Base-by-base conservation (phyloP, 2,797 vertebrate species). In the Pachyuromys duprasi region DNA sequence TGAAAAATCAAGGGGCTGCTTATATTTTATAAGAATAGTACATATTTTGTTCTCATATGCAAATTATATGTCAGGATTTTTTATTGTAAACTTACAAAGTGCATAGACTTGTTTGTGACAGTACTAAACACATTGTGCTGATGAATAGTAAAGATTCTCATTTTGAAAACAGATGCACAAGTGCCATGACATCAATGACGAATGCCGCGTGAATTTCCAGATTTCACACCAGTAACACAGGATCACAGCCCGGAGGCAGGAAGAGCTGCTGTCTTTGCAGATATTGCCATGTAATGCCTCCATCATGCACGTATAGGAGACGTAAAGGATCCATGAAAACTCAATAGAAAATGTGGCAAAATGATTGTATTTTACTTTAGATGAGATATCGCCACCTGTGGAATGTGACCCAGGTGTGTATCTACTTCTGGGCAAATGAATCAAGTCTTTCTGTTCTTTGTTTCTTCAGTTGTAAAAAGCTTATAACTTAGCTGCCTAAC, bases 401-500 rank as follows among this genome's bases (percentile, higher is more conserved):
- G 60, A 94, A 95, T 18, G 8, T 60, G 36, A 83, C 49, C 65
- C 60, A 18, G 24, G 67, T 69, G 3, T 89, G 83, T 13, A 24
- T 13, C 2, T 22, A 91, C 5, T 42, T 94, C 17, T 74, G 18
- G 18, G 14, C 93, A 81, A 81, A 93, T 79, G 86, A 63, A 78
- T 69, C 9, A 82, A 70, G 57, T 95, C 53, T 69, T 95, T 57
- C 39, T 89, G 18, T 5, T 18, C n/a, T 88, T 78, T 78, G 24
- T 62, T 78, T 90, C 92, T 94, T 92, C 14, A 31, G 24, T 45
- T 60, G 31, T 80, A 69, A 89, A 94, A 92, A 33, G 9, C 75
- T 78, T 78, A 53, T 78, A 33, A 78, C 28, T 53, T 55, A 33
- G 28, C 8, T 26, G 49, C 53, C 49, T 33, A 78, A 53, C 3